Percentiles rank a stretch among this genome's conserved stretches.
Evolutionary conservation across 2,113 vertebrate genomes (phyloP).

Genomic region (Hypocryptadius cinnamomeus): DNA sequence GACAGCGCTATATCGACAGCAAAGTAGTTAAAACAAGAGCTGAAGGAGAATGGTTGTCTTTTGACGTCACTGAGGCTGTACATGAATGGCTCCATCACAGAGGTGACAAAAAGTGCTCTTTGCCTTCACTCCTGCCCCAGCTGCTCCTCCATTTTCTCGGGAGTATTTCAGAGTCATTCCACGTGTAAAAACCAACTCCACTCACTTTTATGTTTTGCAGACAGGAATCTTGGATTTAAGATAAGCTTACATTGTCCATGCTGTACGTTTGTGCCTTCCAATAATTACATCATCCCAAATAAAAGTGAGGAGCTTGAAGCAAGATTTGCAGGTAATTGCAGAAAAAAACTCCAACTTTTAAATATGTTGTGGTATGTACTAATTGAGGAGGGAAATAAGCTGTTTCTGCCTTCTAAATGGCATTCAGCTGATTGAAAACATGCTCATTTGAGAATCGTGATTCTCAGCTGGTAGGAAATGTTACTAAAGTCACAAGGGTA

Average conservation of each 20-base stretch:
- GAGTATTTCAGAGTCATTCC: neutral
- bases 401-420: neutral
- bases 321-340: slow-evolving; percentile 88
- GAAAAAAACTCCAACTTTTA: neutral
- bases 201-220: slow-evolving; percentile 73
- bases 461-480: neutral
- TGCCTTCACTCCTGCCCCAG: neutral
- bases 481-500: neutral
- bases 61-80: slow-evolving; percentile 92
- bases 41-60: slow-evolving; percentile 92
- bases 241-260: slow-evolving; percentile 96
- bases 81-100: slow-evolving; percentile 93
- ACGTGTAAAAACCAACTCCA: neutral
- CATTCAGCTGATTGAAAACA: neutral
- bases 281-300: slow-evolving; percentile 96
- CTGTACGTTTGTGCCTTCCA: slow-evolving; percentile 93
- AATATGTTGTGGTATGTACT: neutral
- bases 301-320: slow-evolving; percentile 96
- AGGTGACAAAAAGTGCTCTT: slow-evolving; percentile 72
- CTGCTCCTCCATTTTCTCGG: neutral
- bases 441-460: neutral
- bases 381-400: neutral
- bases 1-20: slow-evolving; percentile 94
- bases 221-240: slow-evolving; percentile 93
- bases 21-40: slow-evolving; percentile 89